phyloP scores from a whole-genome alignment of 2,888 invertebrate genomes.

The Sphecodes monilicornis region DNA sequence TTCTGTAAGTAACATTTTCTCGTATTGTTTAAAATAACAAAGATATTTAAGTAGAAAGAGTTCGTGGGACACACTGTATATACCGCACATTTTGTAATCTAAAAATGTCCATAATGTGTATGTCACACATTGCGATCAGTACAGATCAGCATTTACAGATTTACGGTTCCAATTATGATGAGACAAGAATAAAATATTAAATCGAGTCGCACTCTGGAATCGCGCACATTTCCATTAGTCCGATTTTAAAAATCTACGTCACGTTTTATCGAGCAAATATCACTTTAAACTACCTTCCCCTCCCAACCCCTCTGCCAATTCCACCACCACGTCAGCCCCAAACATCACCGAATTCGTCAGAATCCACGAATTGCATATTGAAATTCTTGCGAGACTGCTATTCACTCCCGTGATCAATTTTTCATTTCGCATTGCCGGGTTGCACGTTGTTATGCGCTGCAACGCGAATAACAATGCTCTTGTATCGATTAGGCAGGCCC shows the following conservation, averaged over 20 bases:
- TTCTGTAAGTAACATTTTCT: too few species aligned
- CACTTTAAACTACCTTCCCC: not conserved
- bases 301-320: not conserved
- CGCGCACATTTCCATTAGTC: not conserved
- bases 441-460: not conserved
- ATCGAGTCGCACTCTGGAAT: not conserved
- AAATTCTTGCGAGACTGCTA: not conserved
- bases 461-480: not conserved
- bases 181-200: not conserved
- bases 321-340: not conserved
- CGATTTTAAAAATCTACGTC: slow-evolving; percentile 1
- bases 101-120: not conserved
- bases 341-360: not conserved
- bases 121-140: not conserved
- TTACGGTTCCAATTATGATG: not conserved
- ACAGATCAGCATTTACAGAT: not conserved
- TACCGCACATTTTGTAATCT: not conserved
- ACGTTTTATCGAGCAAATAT: slow-evolving; percentile 9
- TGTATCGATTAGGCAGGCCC: slow-evolving; percentile 26
- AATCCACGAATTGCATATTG: slow-evolving; percentile 14
- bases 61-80: too few species aligned
- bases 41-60: too few species aligned
- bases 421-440: not conserved
- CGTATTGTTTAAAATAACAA: not conserved
- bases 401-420: slow-evolving; percentile 1